A percentile compares a stretch with the other conserved stretches of the same genome.
phyloP scores from a whole-genome alignment of 2,797 vertebrate species.

The Gambelia wislizenii region DNA sequence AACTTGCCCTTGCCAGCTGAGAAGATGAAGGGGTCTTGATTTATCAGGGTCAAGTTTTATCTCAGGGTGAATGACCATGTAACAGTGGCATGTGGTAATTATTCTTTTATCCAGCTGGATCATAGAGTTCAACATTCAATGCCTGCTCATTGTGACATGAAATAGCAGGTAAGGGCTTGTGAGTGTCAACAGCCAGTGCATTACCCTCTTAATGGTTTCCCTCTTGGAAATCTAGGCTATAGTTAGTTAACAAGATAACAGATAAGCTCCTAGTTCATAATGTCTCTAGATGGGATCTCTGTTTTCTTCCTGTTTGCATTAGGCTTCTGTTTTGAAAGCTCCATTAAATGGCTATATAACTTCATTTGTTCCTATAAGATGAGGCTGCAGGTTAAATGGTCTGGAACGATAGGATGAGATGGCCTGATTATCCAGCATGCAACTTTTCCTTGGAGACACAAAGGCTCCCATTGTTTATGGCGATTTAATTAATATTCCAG shows the following conservation, averaged over 20 bases:
- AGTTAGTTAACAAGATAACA: slow-evolving; percentile 29
- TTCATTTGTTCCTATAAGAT: slow-evolving; percentile 50
- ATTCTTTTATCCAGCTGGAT: neutral
- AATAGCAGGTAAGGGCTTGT: neutral
- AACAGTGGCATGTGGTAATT: neutral
- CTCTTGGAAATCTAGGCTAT: neutral
- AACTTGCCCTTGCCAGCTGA: neutral
- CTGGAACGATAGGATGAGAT: slow-evolving; percentile 41
- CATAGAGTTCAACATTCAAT: neutral
- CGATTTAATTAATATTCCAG: slow-evolving; percentile 66
- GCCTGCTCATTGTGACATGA: neutral
- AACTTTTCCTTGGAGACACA: slow-evolving; percentile 50
- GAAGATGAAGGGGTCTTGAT: neutral
- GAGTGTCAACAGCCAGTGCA: neutral
- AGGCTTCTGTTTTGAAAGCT: slow-evolving; percentile 36
- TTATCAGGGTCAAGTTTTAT: neutral
- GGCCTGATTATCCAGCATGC: slow-evolving; percentile 44
- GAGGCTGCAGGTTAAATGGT: slow-evolving; percentile 50
- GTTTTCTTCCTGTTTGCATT: slow-evolving; percentile 8
- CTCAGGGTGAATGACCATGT: neutral
- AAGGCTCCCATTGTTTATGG: slow-evolving; percentile 43
- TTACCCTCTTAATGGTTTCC: slow-evolving; percentile 16
- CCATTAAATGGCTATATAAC: slow-evolving; percentile 31
- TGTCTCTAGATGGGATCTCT: slow-evolving; percentile 8
- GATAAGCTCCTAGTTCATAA: neutral